phyloP scores from a whole-genome alignment of 2,113 vertebrate genomes.

The Lamprologus sp. region DNA sequence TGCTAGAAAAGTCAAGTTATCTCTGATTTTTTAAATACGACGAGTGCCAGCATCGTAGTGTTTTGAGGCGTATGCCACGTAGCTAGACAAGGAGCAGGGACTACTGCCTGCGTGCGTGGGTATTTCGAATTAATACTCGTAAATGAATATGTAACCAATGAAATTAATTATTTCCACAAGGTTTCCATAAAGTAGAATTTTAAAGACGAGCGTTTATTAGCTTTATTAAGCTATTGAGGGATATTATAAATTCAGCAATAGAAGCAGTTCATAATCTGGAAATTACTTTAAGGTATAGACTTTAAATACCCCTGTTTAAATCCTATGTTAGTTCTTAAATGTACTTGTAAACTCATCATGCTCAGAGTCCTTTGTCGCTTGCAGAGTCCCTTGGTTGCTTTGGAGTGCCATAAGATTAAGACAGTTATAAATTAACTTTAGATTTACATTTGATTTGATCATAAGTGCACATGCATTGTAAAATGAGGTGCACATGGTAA shows the following conservation, averaged over 20 bases:
- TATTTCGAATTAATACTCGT: neutral
- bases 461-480: neutral
- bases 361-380: no score
- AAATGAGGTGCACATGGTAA: neutral
- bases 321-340: no score
- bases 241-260: neutral
- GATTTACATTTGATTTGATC: neutral
- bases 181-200: neutral
- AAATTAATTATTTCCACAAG: neutral
- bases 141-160: neutral
- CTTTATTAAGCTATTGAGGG: neutral
- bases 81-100: neutral
- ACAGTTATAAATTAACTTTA: neutral
- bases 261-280: neutral
- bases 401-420: neutral
- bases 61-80: conserved; percentile 48
- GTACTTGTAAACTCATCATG: neutral
- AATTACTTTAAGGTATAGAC: neutral
- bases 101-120: neutral
- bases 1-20: neutral
- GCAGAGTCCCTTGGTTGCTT: neutral
- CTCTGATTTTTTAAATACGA: neutral
- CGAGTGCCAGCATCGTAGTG: neutral
- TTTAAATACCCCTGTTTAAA: no score
- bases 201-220: neutral